Conservation (phyloP, 2,797 vertebrate species). For the Microctenopoma lineatum region DNA sequence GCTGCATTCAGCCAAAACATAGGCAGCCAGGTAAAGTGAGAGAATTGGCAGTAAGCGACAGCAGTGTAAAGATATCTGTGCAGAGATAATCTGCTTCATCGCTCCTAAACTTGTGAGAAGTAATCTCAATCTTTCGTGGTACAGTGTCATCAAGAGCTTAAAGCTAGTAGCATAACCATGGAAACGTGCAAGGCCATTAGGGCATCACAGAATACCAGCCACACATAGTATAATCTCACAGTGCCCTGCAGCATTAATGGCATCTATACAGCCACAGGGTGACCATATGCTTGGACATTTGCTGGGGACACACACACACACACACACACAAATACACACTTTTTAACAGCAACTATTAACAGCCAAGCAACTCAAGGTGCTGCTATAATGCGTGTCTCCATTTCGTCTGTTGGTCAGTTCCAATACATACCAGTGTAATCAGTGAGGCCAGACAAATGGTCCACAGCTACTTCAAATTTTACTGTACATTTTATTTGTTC, state of each 20-base stretch:
- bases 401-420: conserved; percentile 57
- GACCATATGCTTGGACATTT: conserved; percentile 80
- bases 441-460: neutral
- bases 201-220: conserved; percentile 41
- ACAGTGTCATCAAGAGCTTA: conserved; percentile 76
- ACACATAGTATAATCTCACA: conserved; percentile 53
- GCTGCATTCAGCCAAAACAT: conserved; percentile 56
- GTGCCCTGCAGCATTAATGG: conserved; percentile 65
- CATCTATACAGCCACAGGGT: conserved; percentile 68
- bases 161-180: conserved; percentile 68
- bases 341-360: conserved; percentile 40
- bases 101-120: conserved; percentile 71
- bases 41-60: conserved; percentile 53
- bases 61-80: conserved; percentile 52
- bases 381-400: conserved; percentile 47
- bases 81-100: conserved; percentile 74
- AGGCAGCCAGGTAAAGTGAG: conserved; percentile 61
- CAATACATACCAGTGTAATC: conserved; percentile 13
- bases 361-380: conserved; percentile 66
- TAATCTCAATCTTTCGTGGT: conserved; percentile 74
- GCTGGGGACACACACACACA: conserved; percentile 31
- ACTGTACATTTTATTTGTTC: neutral
- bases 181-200: conserved; percentile 48
- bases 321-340: neutral
- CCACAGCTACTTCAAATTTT: conserved; percentile 3